These are phyloP conservation scores for Syndactyla subalaris DNA, from an alignment of 2,797 vertebrate genomes.

Conservation along the genomic window DNA sequence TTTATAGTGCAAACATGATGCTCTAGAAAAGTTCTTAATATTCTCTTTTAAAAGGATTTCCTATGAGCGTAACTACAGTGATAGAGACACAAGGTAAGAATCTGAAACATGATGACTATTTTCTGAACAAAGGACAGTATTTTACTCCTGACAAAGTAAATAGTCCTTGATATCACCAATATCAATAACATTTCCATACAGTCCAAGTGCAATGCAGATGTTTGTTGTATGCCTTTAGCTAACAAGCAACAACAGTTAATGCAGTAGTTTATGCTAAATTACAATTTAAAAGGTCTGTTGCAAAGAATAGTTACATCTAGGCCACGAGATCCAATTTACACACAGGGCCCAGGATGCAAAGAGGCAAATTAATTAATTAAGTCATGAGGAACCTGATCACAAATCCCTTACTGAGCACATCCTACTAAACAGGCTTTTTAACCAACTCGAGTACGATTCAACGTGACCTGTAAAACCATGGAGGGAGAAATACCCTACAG, in stretches of 20 bases:
- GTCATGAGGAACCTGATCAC: neutral
- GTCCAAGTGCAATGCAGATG: neutral
- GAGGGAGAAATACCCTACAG: neutral
- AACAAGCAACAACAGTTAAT: neutral
- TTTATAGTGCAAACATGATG: neutral
- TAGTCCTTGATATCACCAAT: neutral
- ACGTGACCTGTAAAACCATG: neutral
- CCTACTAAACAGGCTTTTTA: slow-evolving; percentile 2
- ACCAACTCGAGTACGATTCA: neutral
- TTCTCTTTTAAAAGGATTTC: neutral
- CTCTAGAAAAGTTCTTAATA: neutral
- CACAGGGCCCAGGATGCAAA: neutral
- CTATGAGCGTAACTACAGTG: neutral
- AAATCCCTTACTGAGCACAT: neutral
- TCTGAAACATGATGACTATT: neutral
- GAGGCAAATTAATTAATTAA: neutral
- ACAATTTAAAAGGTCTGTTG: neutral
- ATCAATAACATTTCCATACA: neutral
- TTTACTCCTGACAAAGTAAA: neutral
- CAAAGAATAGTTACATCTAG: neutral
- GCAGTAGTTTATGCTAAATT: neutral
- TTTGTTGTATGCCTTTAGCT: neutral
- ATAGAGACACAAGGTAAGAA: neutral
- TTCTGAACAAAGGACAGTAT: neutral
- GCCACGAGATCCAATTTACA: neutral